phyloP scores from a whole-genome alignment of 2,113 vertebrate species.

The Oplegnathus fasciatus region DNA sequence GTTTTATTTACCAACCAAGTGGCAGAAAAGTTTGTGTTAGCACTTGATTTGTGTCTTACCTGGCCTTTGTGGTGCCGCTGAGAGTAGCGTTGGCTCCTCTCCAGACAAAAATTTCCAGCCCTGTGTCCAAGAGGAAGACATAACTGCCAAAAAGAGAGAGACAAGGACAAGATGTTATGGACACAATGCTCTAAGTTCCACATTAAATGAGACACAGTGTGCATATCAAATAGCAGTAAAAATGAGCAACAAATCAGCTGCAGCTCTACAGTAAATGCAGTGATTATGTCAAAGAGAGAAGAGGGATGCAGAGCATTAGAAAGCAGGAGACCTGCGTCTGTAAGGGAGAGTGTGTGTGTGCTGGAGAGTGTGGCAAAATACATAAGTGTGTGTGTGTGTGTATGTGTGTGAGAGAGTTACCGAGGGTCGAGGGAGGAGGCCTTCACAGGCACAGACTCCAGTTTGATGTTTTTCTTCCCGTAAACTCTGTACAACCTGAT shows the following conservation, averaged over 20 bases:
- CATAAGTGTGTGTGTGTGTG: neutral
- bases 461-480: slow-evolving; percentile 94
- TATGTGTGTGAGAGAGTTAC: slow-evolving; percentile 74
- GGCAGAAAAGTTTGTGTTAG: neutral
- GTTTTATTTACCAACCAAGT: neutral
- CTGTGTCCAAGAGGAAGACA: slow-evolving; percentile 93
- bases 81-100: slow-evolving; percentile 92
- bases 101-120: slow-evolving; percentile 93
- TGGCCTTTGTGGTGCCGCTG: slow-evolving; percentile 95
- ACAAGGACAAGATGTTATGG: neutral
- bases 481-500: slow-evolving; percentile 95
- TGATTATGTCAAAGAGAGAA: neutral
- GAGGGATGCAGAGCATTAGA: neutral
- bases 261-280: neutral
- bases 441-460: slow-evolving; percentile 93
- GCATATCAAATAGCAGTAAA: neutral
- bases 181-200: neutral
- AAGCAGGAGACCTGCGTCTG: neutral
- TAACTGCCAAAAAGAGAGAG: slow-evolving; percentile 83
- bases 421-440: slow-evolving; percentile 92
- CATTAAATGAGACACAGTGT: neutral
- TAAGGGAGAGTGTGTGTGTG: neutral
- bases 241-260: neutral
- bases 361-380: neutral
- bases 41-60: slow-evolving; percentile 80